Percentiles rank a stretch among this genome's conserved stretches.
Conservation (phyloP, 2,797 vertebrate genomes). For the Lerista edwardsae region DNA sequence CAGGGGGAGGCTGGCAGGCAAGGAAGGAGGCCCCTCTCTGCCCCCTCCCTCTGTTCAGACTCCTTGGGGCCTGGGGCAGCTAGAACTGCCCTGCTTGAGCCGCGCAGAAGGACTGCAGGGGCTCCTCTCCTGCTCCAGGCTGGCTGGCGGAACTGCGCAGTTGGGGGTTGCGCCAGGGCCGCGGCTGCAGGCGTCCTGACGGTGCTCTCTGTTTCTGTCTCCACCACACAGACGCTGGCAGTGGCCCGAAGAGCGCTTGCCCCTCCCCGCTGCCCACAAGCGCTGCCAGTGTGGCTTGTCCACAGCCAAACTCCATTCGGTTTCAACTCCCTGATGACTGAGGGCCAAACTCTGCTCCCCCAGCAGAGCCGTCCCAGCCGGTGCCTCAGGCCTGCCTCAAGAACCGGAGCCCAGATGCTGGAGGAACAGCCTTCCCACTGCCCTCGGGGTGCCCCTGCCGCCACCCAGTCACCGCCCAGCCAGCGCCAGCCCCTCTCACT, state of each 20-base stretch:
- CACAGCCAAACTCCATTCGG: constrained; percentile 62
- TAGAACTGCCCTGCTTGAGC: too few species aligned
- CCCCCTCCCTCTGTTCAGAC: too few species aligned
- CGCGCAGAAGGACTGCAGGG: not conserved
- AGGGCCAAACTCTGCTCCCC: constrained; percentile 29
- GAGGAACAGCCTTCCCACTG: constrained; percentile 1
- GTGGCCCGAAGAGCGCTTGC: constrained; percentile 64
- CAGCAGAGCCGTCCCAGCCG: constrained; percentile 51
- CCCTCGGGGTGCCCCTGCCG: not conserved
- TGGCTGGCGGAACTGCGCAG: constrained; percentile 21
- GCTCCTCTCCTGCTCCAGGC: not conserved
- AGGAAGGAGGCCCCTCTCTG: too few species aligned
- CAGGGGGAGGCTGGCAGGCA: too few species aligned
- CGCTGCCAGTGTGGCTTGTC: constrained; percentile 52
- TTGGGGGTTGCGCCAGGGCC: accelerated
- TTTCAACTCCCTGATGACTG: constrained; percentile 59
- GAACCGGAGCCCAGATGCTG: not conserved
- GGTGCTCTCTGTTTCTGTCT: constrained; percentile 46
- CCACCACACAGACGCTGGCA: constrained; percentile 68
- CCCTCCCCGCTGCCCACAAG: constrained; percentile 49
- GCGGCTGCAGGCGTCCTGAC: constrained; percentile 22
- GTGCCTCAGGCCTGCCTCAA: constrained; percentile 33
- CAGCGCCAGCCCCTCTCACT: constrained; percentile 65
- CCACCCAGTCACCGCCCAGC: constrained; percentile 47
- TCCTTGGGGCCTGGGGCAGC: too few species aligned